Evolutionary conservation across 2,113 vertebrate genomes (phyloP), one percentile per base, ranked within the genome.

Genomic region (Trichomycterus rosablanca): DNA sequence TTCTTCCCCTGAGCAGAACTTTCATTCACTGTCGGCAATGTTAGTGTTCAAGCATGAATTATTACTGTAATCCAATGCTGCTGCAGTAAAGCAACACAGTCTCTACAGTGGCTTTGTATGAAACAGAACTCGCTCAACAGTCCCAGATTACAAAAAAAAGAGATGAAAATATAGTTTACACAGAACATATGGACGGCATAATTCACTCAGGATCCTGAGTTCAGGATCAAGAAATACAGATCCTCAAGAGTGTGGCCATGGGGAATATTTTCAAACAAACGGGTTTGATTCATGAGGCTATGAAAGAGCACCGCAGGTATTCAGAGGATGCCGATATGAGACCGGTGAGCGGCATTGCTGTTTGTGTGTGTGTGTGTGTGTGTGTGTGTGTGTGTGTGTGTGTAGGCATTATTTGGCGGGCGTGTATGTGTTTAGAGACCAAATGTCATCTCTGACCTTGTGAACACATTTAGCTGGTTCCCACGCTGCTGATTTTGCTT

Each of bases 101-200:
- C 35, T 26, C 39, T 28, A 7, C 39, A 15, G 1, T 18, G n/a
- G 34, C 35, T 18, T 45, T 44, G 14, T 43, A 20, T 51, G 26
- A 23, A 15, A 14, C 37, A 32, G 7, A 44, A 11, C 11, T 15
- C 35, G 9, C 30, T 44, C 8, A 34, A 23, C 12, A 14, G 8
- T 7, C 14, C 15, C 16, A 34, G 20, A 22, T 40, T 9, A 52
- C 16, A 32, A 11, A 19, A 40, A n/a, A 14, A 40, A 40, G 37
- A 5, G 37, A 14, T 14, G 5, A n/a, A 26, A 19, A 55, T 26
- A 14, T 3, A 46, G 8, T 42, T 4, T 5, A 24, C 3, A 39
- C 43, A 48, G 45, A 65, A 40, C 63, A 65, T 52, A 49, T 49
- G 52, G 42, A 28, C 49, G 44, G 12, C 53, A 65, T 40, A 57